Percentiles rank a stretch among this genome's conserved stretches.
These are phyloP conservation scores for Tympanoctomys barrerae DNA, from an alignment of 2,797 vertebrate genomes.

Conservation along the genomic window DNA sequence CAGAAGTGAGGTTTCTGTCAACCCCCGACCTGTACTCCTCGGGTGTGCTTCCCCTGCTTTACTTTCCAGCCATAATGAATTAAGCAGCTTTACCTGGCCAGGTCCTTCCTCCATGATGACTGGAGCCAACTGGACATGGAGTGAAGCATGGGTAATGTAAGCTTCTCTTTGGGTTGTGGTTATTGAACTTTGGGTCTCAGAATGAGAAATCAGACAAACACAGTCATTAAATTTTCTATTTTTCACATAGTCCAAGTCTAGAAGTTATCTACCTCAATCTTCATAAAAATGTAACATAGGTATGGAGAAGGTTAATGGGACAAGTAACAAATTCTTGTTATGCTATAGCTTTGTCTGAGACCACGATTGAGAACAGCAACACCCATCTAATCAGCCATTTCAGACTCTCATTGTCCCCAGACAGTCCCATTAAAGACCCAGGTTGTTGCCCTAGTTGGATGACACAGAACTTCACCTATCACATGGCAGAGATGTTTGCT, in stretches of 20 bases:
- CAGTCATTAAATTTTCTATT: neutral
- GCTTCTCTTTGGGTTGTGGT: neutral
- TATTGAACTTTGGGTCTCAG: neutral
- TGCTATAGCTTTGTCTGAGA: neutral
- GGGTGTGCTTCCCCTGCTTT: neutral
- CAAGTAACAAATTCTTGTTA: neutral
- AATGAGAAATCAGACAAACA: neutral
- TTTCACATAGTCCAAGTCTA: neutral
- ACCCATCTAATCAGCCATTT: neutral
- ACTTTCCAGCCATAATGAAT: neutral
- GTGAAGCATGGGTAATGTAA: neutral
- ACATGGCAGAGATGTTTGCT: neutral
- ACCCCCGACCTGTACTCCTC: neutral
- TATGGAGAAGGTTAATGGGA: fast-evolving
- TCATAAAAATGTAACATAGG: neutral
- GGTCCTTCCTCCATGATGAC: neutral
- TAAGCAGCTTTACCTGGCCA: neutral
- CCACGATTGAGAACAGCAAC: neutral
- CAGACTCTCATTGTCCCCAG: too few relatives aligned
- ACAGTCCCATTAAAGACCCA: too few relatives aligned
- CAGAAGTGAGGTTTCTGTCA: neutral
- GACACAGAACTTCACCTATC: neutral
- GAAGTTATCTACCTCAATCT: neutral
- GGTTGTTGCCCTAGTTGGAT: neutral
- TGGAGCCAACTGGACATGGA: neutral